Evolutionary conservation across 2,113 vertebrate species (phyloP).

Genomic region (Xiphorhynchus elegans): DNA sequence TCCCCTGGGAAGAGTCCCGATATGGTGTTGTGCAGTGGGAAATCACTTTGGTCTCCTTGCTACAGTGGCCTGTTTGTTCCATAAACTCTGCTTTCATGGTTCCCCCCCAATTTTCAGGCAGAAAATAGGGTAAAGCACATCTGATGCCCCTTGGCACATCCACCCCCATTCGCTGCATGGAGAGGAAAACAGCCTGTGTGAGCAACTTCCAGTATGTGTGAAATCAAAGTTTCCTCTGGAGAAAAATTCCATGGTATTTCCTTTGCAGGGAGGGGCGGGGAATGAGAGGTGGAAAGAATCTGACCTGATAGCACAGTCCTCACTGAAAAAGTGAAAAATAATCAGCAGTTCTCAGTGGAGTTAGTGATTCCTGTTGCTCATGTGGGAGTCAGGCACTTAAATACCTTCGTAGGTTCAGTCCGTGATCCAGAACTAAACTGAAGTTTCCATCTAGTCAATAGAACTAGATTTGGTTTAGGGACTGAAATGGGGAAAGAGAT

Average conservation of each 20-base stretch:
- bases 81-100: not conserved
- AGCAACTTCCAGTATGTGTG: not conserved
- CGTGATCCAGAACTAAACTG: not conserved
- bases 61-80: not conserved
- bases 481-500: not conserved
- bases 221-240: not conserved
- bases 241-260: not conserved
- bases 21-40: not conserved
- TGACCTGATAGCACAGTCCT: not conserved
- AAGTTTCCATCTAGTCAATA: not conserved
- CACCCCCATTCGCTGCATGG: rapidly evolving
- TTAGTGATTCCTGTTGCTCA: not conserved
- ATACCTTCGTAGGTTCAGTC: not conserved
- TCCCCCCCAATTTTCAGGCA: not conserved
- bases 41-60: not conserved
- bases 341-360: not conserved
- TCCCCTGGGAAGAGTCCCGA: not conserved
- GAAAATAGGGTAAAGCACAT: not conserved
- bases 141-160: not conserved
- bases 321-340: not conserved
- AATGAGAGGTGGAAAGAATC: not conserved
- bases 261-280: not conserved
- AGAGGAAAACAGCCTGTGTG: not conserved
- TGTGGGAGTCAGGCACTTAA: not conserved
- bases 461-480: not conserved